Conservation (phyloP, 2,888 invertebrate species). For the Agrotis segetum region DNA sequence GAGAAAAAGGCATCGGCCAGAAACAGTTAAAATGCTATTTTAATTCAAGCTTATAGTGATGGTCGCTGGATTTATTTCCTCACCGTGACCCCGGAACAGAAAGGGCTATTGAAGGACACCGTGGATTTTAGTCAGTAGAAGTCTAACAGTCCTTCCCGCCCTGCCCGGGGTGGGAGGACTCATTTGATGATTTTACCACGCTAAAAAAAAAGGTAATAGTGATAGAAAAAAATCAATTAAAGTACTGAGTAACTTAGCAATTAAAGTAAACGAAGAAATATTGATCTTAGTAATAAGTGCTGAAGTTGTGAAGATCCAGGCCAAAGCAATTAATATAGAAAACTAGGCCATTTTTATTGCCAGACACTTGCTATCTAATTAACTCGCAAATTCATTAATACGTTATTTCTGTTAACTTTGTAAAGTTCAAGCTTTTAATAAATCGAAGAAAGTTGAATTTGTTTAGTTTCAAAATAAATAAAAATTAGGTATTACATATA, state of each 20-base stretch:
- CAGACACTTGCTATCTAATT: constrained; percentile 63
- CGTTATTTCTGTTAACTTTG: constrained; percentile 37
- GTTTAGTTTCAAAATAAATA: too few relatives aligned
- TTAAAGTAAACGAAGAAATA: constrained; percentile 53
- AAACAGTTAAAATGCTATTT: neutral
- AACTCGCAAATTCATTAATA: constrained; percentile 60
- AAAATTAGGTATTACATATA: too few relatives aligned
- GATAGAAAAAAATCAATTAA: constrained; percentile 20
- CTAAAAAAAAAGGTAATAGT: too few relatives aligned
- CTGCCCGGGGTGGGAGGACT: too few relatives aligned
- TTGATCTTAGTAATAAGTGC: constrained; percentile 39
- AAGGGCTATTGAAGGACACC: too few relatives aligned
- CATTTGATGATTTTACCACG: too few relatives aligned
- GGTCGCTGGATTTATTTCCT: too few relatives aligned
- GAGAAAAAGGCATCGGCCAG: too few relatives aligned
- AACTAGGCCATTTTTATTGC: constrained; percentile 73
- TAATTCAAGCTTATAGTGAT: too few relatives aligned
- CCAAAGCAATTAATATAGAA: constrained; percentile 66
- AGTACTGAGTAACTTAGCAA: constrained; percentile 16
- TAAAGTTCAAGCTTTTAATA: neutral
- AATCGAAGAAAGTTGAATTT: neutral
- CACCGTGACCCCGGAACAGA: too few relatives aligned
- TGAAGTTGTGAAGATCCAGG: constrained; percentile 66
- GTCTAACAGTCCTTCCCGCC: too few relatives aligned
- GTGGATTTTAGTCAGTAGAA: too few relatives aligned